Percentiles rank a stretch among this genome's conserved stretches.
Conservation (phyloP, 2,113 vertebrate genomes). For the Coracopsis vasa region DNA sequence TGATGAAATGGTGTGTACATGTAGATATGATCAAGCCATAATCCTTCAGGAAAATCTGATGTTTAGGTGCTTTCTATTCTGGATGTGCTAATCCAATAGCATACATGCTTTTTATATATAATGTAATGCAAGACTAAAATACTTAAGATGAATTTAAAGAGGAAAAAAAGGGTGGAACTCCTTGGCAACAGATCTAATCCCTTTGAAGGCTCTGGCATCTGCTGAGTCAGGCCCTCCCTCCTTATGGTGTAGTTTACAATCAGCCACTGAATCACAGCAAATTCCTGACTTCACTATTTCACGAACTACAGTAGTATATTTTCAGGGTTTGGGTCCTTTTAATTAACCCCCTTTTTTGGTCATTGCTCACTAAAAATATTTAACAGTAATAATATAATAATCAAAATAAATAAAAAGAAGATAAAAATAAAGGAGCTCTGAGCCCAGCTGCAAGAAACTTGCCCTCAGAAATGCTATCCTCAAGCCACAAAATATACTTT, state of each 20-base stretch:
- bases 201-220: constrained; percentile 53
- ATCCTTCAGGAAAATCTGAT: constrained; percentile 30
- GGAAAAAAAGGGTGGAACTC: constrained; percentile 37
- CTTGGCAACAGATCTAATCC: constrained; percentile 34
- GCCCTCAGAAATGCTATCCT: not conserved
- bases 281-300: constrained; percentile 21
- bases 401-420: not conserved
- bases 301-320: not conserved
- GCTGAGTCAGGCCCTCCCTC: constrained; percentile 57
- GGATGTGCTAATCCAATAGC: constrained; percentile 5
- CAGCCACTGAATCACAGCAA: constrained; percentile 18
- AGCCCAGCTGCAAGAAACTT: not conserved
- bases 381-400: not conserved
- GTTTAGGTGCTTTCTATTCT: not conserved
- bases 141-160: constrained; percentile 33
- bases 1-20: not conserved
- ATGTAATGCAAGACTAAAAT: not conserved
- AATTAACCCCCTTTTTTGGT: not conserved
- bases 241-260: not conserved
- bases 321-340: not conserved
- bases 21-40: not conserved
- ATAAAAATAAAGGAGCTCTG: not conserved
- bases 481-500: not conserved
- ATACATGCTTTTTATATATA: not conserved
- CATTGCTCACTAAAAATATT: not conserved